A percentile compares a stretch with the other conserved stretches of the same genome.
These are phyloP conservation scores for Sarcophaga subvicina DNA, from an alignment of 2,888 invertebrate species.

Conservation along the genomic window DNA sequence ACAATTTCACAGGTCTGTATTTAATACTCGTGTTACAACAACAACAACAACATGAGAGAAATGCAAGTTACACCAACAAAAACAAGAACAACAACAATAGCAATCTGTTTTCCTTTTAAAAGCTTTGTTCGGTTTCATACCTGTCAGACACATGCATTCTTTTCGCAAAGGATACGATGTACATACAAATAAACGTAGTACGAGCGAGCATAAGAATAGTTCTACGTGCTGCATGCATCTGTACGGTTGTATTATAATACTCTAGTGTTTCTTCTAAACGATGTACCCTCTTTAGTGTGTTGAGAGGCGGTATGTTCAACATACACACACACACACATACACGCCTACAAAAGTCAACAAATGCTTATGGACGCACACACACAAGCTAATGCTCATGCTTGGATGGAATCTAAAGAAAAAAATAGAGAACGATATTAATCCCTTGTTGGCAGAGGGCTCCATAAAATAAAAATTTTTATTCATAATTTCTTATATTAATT, in stretches of 20 bases:
- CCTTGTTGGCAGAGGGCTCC: no score
- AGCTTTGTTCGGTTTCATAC: slow-evolving; percentile 46
- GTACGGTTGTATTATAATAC: slow-evolving; percentile 41
- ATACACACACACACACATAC: slow-evolving; percentile 14
- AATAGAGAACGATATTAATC: no score
- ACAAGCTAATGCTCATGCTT: neutral
- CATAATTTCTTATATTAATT: no score
- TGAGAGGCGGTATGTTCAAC: slow-evolving; percentile 43
- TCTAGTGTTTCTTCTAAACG: slow-evolving; percentile 45
- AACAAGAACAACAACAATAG: neutral
- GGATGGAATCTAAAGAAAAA: no score
- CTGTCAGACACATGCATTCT: slow-evolving; percentile 53
- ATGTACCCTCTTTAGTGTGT: slow-evolving; percentile 39
- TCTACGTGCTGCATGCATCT: slow-evolving; percentile 38
- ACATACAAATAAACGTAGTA: neutral
- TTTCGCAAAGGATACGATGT: neutral
- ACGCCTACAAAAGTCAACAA: slow-evolving; percentile 32
- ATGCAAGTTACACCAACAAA: neutral
- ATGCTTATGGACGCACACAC: neutral
- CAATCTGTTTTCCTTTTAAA: slow-evolving; percentile 32
- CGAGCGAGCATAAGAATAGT: neutral
- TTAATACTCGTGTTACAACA: slow-evolving; percentile 34
- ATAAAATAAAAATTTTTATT: no score
- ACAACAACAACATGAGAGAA: neutral
- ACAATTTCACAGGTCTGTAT: slow-evolving; percentile 63